Evolutionary conservation across 2,888 invertebrate species (phyloP).

Genomic region (Epicampocera succincta): DNA sequence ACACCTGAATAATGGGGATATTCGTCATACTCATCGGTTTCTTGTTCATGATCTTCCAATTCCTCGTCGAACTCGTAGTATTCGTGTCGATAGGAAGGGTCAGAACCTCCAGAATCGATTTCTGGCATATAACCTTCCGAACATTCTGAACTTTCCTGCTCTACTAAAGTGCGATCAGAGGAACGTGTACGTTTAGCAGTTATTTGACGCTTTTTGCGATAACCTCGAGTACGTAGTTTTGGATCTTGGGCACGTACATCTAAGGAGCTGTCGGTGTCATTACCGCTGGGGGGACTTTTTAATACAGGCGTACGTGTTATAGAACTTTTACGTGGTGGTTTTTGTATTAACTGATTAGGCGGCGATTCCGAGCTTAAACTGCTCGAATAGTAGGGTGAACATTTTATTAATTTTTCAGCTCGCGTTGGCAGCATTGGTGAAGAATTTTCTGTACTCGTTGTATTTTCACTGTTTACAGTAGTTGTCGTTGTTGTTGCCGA

Average conservation of each 20-base stretch:
- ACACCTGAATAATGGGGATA: slow-evolving; percentile 81
- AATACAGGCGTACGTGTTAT: slow-evolving; percentile 84
- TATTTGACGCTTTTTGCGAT: slow-evolving; percentile 86
- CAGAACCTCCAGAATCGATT: slow-evolving; percentile 85
- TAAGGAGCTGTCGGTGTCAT: slow-evolving; percentile 88
- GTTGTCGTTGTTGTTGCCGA: slow-evolving; percentile 81
- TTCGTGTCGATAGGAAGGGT: slow-evolving; percentile 83
- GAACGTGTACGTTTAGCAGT: slow-evolving; percentile 80
- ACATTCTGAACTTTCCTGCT: slow-evolving; percentile 85
- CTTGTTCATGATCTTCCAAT: slow-evolving; percentile 79
- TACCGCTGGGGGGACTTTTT: slow-evolving; percentile 88
- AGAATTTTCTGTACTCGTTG: slow-evolving; percentile 80
- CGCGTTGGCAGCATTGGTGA: slow-evolving; percentile 80
- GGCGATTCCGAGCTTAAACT: slow-evolving; percentile 89
- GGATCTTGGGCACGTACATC: slow-evolving; percentile 86
- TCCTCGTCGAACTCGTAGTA: slow-evolving; percentile 82
- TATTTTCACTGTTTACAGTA: slow-evolving; percentile 83
- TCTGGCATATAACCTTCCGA: slow-evolving; percentile 87
- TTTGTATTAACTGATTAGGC: slow-evolving; percentile 85
- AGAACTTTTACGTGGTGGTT: slow-evolving; percentile 86
- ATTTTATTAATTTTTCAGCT: slow-evolving; percentile 84
- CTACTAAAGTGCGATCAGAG: slow-evolving; percentile 77
- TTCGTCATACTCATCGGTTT: slow-evolving; percentile 84
- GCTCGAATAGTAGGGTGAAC: slow-evolving; percentile 89
- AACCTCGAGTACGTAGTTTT: slow-evolving; percentile 86